Conservation (phyloP, 2,888 invertebrate genomes). For the Megastigmus dorsalis region DNA sequence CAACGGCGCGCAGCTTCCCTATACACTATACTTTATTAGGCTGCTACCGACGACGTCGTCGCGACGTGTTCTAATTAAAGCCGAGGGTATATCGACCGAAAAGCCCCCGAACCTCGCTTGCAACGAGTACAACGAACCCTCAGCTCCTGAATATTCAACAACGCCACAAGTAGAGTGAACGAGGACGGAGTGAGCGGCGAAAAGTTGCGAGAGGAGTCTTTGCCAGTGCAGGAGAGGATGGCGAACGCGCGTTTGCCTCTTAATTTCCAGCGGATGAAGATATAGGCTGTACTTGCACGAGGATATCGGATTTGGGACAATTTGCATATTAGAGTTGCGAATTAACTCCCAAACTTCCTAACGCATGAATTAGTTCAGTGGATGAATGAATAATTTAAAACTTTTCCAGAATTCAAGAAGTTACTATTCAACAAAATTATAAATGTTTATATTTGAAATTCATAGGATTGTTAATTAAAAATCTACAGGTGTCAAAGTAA, state of each 20-base stretch:
- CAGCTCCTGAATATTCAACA: constrained; percentile 51
- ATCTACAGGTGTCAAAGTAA: neutral
- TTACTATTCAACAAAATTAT: no score
- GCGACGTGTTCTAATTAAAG: constrained; percentile 53
- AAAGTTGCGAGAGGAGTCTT: neutral
- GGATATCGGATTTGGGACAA: no score
- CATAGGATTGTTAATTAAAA: no score
- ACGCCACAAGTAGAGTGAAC: neutral
- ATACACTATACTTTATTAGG: constrained; percentile 39
- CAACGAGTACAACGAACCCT: constrained; percentile 50
- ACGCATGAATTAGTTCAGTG: no score
- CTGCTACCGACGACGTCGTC: constrained; percentile 6
- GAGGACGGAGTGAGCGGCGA: neutral
- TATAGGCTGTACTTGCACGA: no score
- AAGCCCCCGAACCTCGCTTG: constrained; percentile 20
- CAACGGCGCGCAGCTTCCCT: constrained; percentile 3
- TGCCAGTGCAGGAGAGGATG: no score
- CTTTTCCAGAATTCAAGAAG: no score
- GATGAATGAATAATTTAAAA: no score
- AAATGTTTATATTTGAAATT: no score
- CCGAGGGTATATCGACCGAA: constrained; percentile 47
- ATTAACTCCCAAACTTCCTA: no score
- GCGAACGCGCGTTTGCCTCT: neutral
- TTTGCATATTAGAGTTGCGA: no score
- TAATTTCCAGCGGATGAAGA: neutral